Conservation (phyloP, 2,888 invertebrate genomes). For the Ophraella communa region DNA sequence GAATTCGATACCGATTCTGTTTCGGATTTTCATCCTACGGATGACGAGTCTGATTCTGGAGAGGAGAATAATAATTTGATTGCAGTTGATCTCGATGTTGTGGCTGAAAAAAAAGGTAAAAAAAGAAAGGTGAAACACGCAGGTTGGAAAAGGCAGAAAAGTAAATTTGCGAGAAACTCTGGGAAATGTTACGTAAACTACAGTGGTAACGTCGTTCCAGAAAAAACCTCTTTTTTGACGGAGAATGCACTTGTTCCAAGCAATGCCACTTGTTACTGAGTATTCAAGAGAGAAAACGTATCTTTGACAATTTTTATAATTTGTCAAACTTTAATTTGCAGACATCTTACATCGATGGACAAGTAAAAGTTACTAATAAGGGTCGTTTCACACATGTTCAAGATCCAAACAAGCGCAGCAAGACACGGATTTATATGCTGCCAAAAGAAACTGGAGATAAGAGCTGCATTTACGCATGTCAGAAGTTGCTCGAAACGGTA, state of each 20-base stretch:
- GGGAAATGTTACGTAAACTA: background rate
- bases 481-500: background rate
- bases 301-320: constrained; percentile 18
- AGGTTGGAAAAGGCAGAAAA: background rate
- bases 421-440: background rate
- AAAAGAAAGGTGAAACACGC: background rate
- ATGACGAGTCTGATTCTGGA: background rate
- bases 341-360: constrained; percentile 19
- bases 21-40: too few species aligned
- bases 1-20: too few species aligned
- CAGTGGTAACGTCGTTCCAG: background rate
- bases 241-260: background rate
- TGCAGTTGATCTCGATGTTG: background rate
- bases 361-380: constrained; percentile 16
- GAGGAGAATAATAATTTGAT: too few species aligned
- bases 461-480: background rate
- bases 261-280: background rate
- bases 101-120: background rate
- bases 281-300: background rate
- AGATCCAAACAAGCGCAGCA: background rate
- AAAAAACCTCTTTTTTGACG: background rate
- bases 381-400: too few species aligned
- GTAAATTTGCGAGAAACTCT: background rate
- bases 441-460: background rate
- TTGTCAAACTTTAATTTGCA: constrained; percentile 21